Conservation (phyloP, 1,140 invertebrate genomes). For the Myzus persicae region DNA sequence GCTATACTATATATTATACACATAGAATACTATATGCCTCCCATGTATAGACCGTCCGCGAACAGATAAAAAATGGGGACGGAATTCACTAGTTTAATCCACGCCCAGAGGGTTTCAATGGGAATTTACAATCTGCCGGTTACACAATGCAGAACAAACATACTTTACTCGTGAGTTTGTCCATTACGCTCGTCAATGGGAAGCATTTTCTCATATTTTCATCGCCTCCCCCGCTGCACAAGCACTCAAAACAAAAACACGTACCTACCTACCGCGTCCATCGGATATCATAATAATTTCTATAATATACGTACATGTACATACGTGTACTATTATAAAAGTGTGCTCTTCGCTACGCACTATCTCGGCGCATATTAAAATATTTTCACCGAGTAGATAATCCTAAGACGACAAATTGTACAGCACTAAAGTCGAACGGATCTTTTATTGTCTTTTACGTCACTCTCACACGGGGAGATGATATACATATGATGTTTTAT, state of each 20-base stretch:
- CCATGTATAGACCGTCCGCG: background rate
- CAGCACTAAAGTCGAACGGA: background rate
- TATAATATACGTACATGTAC: background rate
- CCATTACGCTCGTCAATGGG: background rate
- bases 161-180: background rate
- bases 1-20: too few relatives aligned
- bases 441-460: background rate
- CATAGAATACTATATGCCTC: too few relatives aligned
- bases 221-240: rapidly evolving
- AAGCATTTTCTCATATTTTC: background rate
- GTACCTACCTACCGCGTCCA: background rate
- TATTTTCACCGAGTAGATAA: too few relatives aligned
- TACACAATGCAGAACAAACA: background rate
- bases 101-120: background rate
- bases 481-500: too few relatives aligned
- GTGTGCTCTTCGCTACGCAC: too few relatives aligned
- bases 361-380: too few relatives aligned
- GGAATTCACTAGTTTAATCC: background rate
- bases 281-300: background rate
- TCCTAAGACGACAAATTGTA: too few relatives aligned
- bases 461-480: too few relatives aligned
- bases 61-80: background rate
- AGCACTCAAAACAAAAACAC: background rate
- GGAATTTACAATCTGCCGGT: background rate
- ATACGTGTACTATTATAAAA: too few relatives aligned